Evolutionary conservation across 1,140 invertebrate species (phyloP).

Genomic region (Diploscapter pachys): DNA sequence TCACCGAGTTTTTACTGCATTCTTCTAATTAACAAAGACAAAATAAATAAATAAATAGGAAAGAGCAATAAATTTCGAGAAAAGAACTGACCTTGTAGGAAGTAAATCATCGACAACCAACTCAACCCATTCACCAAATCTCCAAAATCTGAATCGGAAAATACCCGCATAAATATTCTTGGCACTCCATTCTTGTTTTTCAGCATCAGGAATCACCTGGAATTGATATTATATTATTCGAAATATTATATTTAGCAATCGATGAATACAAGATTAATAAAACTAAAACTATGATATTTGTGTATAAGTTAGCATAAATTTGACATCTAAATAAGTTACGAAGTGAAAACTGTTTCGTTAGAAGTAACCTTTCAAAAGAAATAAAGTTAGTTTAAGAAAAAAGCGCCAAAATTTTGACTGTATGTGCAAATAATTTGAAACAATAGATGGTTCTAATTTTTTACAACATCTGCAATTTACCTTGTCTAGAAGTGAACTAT

Average conservation of each 20-base stretch:
- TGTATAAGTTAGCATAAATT: too few relatives aligned
- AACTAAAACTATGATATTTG: too few relatives aligned
- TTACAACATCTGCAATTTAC: constrained; percentile 1
- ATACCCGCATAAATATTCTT: constrained; percentile 61
- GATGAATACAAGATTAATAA: too few relatives aligned
- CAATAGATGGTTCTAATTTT: background rate
- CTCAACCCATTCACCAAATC: constrained; percentile 90
- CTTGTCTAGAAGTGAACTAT: constrained; percentile 46
- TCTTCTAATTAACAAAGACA: background rate
- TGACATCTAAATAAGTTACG: too few relatives aligned
- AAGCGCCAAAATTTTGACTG: background rate
- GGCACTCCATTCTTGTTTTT: constrained; percentile 50
- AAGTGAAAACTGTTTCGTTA: too few relatives aligned
- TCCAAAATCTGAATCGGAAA: constrained; percentile 90
- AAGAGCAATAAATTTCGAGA: background rate
- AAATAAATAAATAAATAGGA: background rate
- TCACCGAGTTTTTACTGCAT: background rate
- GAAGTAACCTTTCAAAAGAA: background rate
- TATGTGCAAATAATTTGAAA: too few relatives aligned
- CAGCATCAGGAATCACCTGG: constrained; percentile 52
- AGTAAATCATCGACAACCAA: constrained; percentile 91
- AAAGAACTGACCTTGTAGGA: constrained; percentile 70
- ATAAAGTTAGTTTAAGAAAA: background rate
- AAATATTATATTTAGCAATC: background rate
- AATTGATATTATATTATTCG: background rate